phyloP scores from a whole-genome alignment of 2,797 vertebrate genomes.

The Tiaroga cobitis region DNA sequence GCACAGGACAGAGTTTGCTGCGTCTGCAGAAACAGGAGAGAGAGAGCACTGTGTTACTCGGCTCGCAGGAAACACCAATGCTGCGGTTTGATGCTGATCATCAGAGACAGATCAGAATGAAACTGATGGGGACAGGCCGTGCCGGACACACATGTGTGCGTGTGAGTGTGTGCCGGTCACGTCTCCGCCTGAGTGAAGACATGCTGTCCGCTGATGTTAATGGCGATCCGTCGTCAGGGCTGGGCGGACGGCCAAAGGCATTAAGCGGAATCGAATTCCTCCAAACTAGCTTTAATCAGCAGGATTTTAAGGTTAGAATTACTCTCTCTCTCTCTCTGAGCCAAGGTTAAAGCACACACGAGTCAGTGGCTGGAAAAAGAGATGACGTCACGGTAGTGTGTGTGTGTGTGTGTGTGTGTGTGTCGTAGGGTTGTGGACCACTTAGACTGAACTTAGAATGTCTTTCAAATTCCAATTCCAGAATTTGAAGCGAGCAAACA shows the following conservation, averaged over 20 bases:
- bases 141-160: conserved; percentile 58
- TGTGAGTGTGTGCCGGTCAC: conserved; percentile 62
- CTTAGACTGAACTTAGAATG: not conserved
- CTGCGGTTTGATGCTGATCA: conserved; percentile 47
- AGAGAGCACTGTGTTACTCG: not conserved
- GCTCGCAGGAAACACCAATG: conserved; percentile 36
- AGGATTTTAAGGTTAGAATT: conserved; percentile 99
- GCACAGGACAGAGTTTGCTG: conserved; percentile 16
- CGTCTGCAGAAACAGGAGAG: conserved; percentile 28
- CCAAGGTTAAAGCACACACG: conserved; percentile 50
- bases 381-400: conserved; percentile 10
- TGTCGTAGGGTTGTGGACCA: not conserved
- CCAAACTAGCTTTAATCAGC: conserved; percentile 99
- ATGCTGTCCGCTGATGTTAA: conserved; percentile 89
- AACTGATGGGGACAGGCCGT: conserved; percentile 26
- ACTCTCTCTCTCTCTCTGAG: conserved; percentile 73
- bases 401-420: not conserved
- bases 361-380: conserved; percentile 28
- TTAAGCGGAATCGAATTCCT: conserved; percentile 99
- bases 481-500: not conserved
- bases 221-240: conserved; percentile 79
- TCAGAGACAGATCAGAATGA: conserved; percentile 48
- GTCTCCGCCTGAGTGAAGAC: conserved; percentile 77
- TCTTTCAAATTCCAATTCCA: not conserved
- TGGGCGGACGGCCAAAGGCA: conserved; percentile 91